Evolutionary conservation across 2,113 vertebrate species (phyloP).

Genomic region (Gasterosteus aculeatus): DNA sequence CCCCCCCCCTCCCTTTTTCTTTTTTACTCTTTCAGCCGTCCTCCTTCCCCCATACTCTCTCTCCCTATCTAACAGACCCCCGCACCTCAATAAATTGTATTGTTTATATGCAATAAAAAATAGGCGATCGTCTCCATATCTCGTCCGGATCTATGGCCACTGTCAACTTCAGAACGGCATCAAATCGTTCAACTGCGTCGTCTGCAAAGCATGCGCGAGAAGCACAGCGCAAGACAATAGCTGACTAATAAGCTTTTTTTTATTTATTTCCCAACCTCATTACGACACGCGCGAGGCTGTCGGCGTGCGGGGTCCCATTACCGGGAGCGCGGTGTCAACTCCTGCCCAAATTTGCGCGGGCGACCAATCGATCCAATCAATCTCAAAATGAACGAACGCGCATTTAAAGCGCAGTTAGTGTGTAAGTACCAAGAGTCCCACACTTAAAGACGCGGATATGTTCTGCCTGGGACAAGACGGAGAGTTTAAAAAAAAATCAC

Average conservation of each 20-base stretch:
- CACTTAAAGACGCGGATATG: constrained; percentile 26
- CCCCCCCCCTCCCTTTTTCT: background rate
- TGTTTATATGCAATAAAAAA: constrained; percentile 81
- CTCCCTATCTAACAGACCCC: constrained; percentile 32
- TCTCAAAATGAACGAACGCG: constrained; percentile 3
- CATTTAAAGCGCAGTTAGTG: constrained; percentile 45
- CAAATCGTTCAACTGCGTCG: constrained; percentile 44
- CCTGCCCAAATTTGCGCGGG: background rate
- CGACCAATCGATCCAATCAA: constrained; percentile 33
- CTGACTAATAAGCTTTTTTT: constrained; percentile 53
- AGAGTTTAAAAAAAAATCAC: constrained; percentile 21
- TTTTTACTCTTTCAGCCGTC: background rate
- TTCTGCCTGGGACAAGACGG: constrained; percentile 19
- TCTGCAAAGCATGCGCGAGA: constrained; percentile 44
- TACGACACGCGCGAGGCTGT: constrained; percentile 7
- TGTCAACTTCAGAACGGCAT: constrained; percentile 40
- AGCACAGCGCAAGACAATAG: constrained; percentile 41
- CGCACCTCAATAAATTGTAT: constrained; percentile 68
- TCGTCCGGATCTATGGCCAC: constrained; percentile 41
- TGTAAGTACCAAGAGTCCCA: background rate
- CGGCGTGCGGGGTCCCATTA: background rate
- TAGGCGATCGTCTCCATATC: constrained; percentile 51
- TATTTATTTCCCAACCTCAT: constrained; percentile 6
- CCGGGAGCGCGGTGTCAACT: background rate
- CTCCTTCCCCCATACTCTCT: background rate